A percentile compares a stretch with the other conserved stretches of the same genome.
Evolutionary conservation across 53 echinoderm and acorn worm species (phyloP).

Genomic region (Crossaster papposus): DNA sequence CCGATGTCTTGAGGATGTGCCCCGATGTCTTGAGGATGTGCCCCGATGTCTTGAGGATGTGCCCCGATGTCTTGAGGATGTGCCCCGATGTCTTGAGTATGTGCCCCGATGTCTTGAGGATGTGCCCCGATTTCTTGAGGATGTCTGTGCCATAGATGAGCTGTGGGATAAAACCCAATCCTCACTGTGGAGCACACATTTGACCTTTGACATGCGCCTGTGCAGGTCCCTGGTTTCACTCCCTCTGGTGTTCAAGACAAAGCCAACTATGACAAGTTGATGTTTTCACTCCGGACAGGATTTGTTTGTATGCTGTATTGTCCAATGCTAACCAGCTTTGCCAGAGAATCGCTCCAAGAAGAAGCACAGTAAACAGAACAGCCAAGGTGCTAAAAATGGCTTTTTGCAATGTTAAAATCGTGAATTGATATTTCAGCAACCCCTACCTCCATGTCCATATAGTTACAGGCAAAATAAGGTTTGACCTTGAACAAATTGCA

Average conservation of each 20-base stretch:
- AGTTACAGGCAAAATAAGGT: not conserved
- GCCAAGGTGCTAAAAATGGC: not conserved
- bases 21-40: no score
- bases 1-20: not conserved
- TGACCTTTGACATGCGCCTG: slow-evolving; percentile 35
- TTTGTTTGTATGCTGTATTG: slow-evolving; percentile 30
- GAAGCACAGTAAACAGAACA: slow-evolving; percentile 11
- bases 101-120: no score
- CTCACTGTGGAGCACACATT: slow-evolving; percentile 22
- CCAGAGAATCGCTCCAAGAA: slow-evolving; percentile 15
- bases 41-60: no score
- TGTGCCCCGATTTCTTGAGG: not conserved
- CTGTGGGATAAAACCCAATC: not conserved
- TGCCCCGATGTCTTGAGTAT: no score
- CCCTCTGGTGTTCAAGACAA: not conserved
- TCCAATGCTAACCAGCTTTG: slow-evolving; percentile 40
- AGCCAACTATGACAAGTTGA: not conserved
- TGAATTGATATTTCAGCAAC: no score
- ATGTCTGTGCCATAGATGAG: not conserved
- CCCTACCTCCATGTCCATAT: not conserved
- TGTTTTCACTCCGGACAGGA: not conserved
- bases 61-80: no score
- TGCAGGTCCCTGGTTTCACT: not conserved
- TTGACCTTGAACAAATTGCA: no score
- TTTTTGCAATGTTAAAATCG: slow-evolving; percentile 12